Evolutionary conservation across 2,797 vertebrate species (phyloP).

Genomic region (Sebastolobus altivelis): DNA sequence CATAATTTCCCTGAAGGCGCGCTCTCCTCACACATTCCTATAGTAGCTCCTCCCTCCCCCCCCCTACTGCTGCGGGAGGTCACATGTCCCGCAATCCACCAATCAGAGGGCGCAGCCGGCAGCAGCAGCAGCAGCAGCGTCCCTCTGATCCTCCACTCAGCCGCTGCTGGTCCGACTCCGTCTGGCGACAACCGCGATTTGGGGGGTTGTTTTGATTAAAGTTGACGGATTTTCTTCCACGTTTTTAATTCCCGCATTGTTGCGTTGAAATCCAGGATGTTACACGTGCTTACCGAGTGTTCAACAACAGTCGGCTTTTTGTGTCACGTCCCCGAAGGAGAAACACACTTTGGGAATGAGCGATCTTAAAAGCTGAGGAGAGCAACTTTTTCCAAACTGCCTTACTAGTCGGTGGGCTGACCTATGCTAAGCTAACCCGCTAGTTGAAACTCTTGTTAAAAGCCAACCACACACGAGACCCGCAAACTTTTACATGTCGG

Average conservation of each 20-base stretch:
- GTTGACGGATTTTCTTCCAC: constrained; percentile 36
- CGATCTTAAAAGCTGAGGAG: constrained; percentile 44
- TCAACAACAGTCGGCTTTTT: background rate
- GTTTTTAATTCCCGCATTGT: background rate
- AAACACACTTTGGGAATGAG: constrained; percentile 48
- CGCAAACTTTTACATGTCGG: background rate
- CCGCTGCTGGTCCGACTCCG: constrained; percentile 58
- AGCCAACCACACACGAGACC: constrained; percentile 10
- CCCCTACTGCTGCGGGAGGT: constrained; percentile 48
- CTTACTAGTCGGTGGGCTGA: constrained; percentile 52
- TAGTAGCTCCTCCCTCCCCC: constrained; percentile 73
- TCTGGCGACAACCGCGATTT: constrained; percentile 47
- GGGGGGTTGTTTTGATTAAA: constrained; percentile 75
- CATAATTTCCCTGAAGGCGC: constrained; percentile 68
- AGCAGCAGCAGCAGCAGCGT: constrained; percentile 38
- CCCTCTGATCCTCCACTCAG: constrained; percentile 1
- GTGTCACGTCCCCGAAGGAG: background rate
- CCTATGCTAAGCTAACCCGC: constrained; percentile 79
- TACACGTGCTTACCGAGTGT: background rate
- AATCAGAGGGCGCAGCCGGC: constrained; percentile 68
- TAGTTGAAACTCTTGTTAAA: constrained; percentile 55
- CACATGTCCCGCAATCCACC: constrained; percentile 75
- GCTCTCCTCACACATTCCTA: constrained; percentile 76
- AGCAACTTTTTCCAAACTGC: constrained; percentile 63
- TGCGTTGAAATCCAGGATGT: constrained; percentile 27